phyloP scores from a whole-genome alignment of 2,797 vertebrate species.

The Hydrocynus forskahlii region DNA sequence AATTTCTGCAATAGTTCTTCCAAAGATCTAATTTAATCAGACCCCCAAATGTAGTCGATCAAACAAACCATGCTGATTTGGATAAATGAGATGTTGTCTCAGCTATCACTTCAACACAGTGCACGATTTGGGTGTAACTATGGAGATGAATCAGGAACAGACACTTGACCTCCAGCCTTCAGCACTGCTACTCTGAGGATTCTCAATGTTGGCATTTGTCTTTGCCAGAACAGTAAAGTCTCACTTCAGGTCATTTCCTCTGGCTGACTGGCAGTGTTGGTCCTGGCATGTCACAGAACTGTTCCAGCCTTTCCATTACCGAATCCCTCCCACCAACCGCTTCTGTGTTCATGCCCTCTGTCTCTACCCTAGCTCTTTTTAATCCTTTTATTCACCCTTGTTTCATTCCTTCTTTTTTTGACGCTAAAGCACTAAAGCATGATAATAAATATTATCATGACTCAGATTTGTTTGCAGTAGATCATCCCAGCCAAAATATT shows the following conservation, averaged over 20 bases:
- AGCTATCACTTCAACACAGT: not conserved
- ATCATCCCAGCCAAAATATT: too few species aligned
- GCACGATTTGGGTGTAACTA: not conserved
- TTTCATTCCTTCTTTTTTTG: not conserved
- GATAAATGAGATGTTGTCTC: not conserved
- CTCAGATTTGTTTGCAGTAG: too few species aligned
- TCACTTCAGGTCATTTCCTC: conserved; percentile 15
- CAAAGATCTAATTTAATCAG: not conserved
- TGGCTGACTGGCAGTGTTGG: not conserved
- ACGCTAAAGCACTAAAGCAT: not conserved
- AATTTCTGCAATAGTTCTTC: not conserved
- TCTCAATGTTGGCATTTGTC: conserved; percentile 44
- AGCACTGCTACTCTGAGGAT: not conserved
- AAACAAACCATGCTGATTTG: not conserved
- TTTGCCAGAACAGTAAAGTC: conserved; percentile 40
- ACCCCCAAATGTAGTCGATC: not conserved
- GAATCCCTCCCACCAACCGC: not conserved
- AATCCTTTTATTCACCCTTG: not conserved
- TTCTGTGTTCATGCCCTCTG: not conserved
- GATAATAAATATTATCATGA: not conserved
- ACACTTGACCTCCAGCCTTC: conserved; percentile 9
- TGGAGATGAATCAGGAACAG: not conserved
- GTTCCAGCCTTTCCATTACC: not conserved
- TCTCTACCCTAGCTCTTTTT: not conserved
- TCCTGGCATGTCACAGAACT: not conserved